Percentiles rank a stretch among this genome's conserved stretches.
Evolutionary conservation across 2,113 vertebrate species (phyloP).

Genomic region (Natator depressus): DNA sequence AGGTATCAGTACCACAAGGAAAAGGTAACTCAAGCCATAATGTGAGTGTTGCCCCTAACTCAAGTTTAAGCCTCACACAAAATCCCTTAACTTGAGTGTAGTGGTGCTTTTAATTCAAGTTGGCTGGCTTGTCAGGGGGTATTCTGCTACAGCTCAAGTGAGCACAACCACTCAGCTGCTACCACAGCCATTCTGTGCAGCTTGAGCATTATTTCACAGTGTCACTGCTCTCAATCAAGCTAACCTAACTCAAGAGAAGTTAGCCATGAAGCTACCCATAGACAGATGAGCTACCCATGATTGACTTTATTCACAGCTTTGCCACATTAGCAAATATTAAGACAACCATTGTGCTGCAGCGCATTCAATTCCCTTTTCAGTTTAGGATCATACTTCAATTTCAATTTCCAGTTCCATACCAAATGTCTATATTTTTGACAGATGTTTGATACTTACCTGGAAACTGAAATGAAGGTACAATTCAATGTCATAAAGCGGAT

Average conservation of each 20-base stretch:
- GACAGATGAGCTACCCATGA: not conserved
- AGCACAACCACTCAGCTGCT: not conserved
- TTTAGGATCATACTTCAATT: not conserved
- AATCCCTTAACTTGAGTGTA: not conserved
- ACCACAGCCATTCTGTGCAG: not conserved
- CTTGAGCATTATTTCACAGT: not conserved
- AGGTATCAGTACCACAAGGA: not conserved
- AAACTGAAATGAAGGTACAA: not conserved
- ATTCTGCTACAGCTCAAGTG: accelerated
- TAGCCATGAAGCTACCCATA: not conserved
- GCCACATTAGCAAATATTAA: not conserved
- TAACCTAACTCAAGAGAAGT: not conserved
- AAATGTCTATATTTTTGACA: not conserved
- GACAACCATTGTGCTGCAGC: not conserved
- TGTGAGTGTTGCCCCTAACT: not conserved
- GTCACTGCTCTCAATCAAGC: not conserved
- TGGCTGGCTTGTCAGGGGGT: not conserved
- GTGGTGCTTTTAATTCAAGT: not conserved
- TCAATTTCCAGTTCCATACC: not conserved
- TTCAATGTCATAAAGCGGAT: not conserved
- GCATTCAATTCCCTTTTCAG: not conserved
- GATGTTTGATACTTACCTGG: not conserved
- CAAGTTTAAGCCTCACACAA: not conserved
- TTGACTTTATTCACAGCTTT: not conserved
- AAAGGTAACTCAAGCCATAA: not conserved